Evolutionary conservation across 2,888 invertebrate species (phyloP).

Genomic region (Aromia moschata): DNA sequence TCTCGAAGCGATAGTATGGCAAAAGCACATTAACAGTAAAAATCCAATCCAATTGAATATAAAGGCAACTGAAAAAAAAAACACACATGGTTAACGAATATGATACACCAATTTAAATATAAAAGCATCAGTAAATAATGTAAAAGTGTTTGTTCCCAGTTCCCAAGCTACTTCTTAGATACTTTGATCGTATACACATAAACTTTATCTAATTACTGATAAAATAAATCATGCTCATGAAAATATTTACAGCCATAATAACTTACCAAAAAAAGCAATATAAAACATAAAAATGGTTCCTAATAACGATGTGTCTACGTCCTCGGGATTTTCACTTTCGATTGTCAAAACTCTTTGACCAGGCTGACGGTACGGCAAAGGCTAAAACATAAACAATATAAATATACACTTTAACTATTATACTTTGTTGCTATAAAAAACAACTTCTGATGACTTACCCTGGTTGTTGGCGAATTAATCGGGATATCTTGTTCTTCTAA

Average conservation of each 20-base stretch:
- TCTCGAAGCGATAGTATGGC: slow-evolving; percentile 91
- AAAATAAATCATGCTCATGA: slow-evolving; percentile 5
- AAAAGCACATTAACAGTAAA: slow-evolving; percentile 90
- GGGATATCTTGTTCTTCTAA: slow-evolving; percentile 72
- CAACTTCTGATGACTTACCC: too few relatives aligned
- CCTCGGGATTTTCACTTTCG: slow-evolving; percentile 77
- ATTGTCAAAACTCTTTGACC: slow-evolving; percentile 72
- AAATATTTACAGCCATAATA: too few relatives aligned
- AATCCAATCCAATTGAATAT: slow-evolving; percentile 97
- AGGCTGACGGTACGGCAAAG: slow-evolving; percentile 51
- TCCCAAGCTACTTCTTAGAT: too few relatives aligned
- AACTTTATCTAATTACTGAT: not conserved
- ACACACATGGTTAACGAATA: not conserved
- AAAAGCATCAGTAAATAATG: too few relatives aligned
- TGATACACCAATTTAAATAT: not conserved
- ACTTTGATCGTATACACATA: not conserved
- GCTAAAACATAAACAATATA: slow-evolving; percentile 48
- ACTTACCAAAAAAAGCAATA: slow-evolving; percentile 85
- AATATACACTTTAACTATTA: too few relatives aligned
- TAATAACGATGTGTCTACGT: slow-evolving; percentile 81
- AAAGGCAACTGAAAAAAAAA: slow-evolving; percentile 79
- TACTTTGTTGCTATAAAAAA: too few relatives aligned
- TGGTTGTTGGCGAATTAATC: slow-evolving; percentile 40
- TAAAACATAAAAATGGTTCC: slow-evolving; percentile 95
- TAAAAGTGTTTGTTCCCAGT: too few relatives aligned